Base-by-base conservation (phyloP, 2,888 invertebrate species). In the Lepidocyrtoides sp. region DNA sequence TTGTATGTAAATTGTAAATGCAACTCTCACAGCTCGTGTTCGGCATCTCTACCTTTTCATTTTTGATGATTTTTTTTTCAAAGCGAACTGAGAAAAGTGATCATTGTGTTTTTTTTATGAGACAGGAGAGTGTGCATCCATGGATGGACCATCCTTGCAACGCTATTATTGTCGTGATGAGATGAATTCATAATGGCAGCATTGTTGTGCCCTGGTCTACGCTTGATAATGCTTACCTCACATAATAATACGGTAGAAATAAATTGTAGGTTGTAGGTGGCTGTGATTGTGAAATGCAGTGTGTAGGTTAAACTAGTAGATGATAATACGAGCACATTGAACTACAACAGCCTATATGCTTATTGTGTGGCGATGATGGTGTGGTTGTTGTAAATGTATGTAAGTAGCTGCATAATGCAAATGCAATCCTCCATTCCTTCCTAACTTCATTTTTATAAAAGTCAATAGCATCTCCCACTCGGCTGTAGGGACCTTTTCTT, bases 281-380 rank as follows among this genome's bases (percentile, higher is more conserved):
- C 20, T 3, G 4, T 57, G 10, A 26, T 12, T 66, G 29, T n/a
- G 54, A 69, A 41, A 36, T 32, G 3, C 66, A 69, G 69, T 36
- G 79, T 79, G 79, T 79, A 54, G 79, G 79, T 79, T 79, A 79
- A 79, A 79, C 26, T 44, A 7, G 79, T 54, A 54, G 8, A 51
- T 20, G 0, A 51, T 54, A 17, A 36, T 79, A 54, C 26, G 79
- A 79, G 79, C 79, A 29, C 79, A 79, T 79, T 79, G 79, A 79
- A 79, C 79, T 79, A 54, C 29, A 51, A 54, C 54, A 44, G 20
- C 72, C 48, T n/a, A n/a, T 48, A 48, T 69, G 41, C 36, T 41
- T 69, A 69, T 10, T 5, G 10, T 26, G 26, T 20, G 7, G 5
- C 26, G 60, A 12, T 20, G 60, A 23, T n/a, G 12, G 66, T 29